Conservation (phyloP, 2,113 vertebrate species). For the Syrrhaptes paradoxus region DNA sequence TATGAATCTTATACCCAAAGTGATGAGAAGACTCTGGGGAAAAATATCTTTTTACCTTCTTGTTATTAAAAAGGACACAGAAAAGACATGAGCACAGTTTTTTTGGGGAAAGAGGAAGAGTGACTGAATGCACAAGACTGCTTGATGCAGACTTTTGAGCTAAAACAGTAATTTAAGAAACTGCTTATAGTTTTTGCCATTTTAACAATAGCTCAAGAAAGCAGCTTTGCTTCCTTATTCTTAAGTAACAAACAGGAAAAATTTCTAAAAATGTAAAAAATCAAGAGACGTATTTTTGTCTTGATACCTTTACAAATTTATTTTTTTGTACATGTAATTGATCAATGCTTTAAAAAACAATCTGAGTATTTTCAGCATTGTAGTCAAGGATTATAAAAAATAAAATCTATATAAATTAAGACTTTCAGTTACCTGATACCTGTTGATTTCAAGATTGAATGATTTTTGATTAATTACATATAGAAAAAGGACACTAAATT, state of each 20-base stretch:
- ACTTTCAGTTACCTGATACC: neutral
- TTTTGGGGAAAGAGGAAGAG: neutral
- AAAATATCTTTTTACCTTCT: neutral
- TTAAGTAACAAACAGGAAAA: neutral
- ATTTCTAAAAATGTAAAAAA: neutral
- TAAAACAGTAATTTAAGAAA: neutral
- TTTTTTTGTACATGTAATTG: neutral
- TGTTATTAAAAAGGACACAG: neutral
- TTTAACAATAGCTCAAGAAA: neutral
- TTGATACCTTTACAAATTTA: neutral
- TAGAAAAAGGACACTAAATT: neutral
- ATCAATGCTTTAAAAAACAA: neutral
- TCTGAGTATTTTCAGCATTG: neutral
- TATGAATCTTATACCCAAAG: rapidly evolving
- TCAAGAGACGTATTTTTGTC: rapidly evolving
- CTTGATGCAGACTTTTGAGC: neutral
- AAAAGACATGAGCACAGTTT: no score
- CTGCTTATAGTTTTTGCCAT: neutral
- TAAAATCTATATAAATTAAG: neutral
- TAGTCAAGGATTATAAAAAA: neutral
- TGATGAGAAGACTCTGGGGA: neutral
- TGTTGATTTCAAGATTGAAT: neutral
- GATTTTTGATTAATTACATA: neutral
- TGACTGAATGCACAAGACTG: rapidly evolving
- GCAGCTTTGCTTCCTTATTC: neutral